Conservation (phyloP, 2,797 vertebrate genomes). For the Mus minutoides region DNA sequence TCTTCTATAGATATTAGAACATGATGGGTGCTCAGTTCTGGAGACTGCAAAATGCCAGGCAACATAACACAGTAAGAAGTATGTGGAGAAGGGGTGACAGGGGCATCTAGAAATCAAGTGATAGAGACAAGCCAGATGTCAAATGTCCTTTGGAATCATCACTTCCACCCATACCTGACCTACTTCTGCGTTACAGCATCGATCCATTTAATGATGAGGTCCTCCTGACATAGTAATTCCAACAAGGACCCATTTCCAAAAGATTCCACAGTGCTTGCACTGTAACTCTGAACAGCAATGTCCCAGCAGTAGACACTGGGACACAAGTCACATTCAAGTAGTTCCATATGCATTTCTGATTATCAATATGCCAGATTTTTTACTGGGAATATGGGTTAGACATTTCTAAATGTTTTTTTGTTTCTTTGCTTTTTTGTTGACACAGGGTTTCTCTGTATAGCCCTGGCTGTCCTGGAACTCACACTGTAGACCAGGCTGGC, state of each 20-base stretch:
- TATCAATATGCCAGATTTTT: background rate
- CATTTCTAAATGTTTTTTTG: too few relatives aligned
- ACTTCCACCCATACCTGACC: too few relatives aligned
- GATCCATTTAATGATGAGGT: background rate
- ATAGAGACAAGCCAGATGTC: too few relatives aligned
- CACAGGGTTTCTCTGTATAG: too few relatives aligned
- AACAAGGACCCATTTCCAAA: too few relatives aligned
- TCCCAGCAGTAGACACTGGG: background rate
- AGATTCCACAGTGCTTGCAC: background rate
- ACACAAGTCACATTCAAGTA: background rate
- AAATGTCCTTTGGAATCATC: background rate
- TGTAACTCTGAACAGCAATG: background rate
- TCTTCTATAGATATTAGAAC: background rate
- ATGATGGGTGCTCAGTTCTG: background rate
- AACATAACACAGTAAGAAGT: too few relatives aligned
- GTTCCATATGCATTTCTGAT: background rate
- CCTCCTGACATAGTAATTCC: background rate
- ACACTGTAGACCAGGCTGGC: too few relatives aligned
- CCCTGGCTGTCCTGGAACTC: too few relatives aligned
- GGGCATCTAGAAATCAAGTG: background rate
- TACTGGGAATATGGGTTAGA: background rate
- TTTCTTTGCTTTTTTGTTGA: too few relatives aligned
- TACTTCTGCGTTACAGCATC: background rate
- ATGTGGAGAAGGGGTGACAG: background rate
- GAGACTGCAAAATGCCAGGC: too few relatives aligned